phyloP scores from a whole-genome alignment of 2,113 vertebrate genomes.

The Datnioides undecimradiatus region DNA sequence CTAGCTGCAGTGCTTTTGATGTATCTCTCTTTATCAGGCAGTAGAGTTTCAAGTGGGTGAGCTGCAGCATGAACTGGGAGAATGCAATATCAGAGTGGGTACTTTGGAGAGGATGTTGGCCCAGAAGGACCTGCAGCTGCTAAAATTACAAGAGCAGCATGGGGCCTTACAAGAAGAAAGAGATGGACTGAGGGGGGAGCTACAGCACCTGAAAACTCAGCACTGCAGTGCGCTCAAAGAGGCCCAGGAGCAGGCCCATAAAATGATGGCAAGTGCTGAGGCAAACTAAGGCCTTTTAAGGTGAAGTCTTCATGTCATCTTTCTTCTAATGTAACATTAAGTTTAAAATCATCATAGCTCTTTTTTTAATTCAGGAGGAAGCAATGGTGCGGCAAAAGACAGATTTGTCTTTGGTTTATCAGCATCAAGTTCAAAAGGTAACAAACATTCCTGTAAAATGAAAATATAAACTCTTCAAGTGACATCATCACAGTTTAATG shows the following conservation, averaged over 20 bases:
- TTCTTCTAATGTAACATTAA: neutral
- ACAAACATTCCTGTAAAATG: neutral
- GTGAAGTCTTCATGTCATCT: neutral
- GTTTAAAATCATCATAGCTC: neutral
- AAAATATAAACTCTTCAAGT: neutral
- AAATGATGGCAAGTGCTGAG: slow-evolving; percentile 54
- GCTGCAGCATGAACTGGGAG: slow-evolving; percentile 61
- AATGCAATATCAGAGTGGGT: slow-evolving; percentile 51
- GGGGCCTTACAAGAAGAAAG: slow-evolving; percentile 63
- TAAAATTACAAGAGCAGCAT: slow-evolving; percentile 59
- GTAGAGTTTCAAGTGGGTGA: slow-evolving; percentile 44
- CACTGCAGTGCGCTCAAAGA: slow-evolving; percentile 53
- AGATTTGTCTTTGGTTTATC: slow-evolving; percentile 44
- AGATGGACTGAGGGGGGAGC: slow-evolving; percentile 62
- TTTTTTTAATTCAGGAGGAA: slow-evolving; percentile 45
- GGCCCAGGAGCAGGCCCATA: slow-evolving; percentile 47
- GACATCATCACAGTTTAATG: neutral
- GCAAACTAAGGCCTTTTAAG: neutral
- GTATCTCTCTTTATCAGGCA: slow-evolving; percentile 33
- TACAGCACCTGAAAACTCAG: slow-evolving; percentile 63
- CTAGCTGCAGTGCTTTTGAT: neutral
- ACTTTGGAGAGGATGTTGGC: slow-evolving; percentile 77
- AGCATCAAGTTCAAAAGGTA: slow-evolving; percentile 65
- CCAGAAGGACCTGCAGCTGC: slow-evolving; percentile 81
- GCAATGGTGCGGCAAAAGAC: slow-evolving; percentile 59